These are phyloP conservation scores for Orbicella faveolata DNA, from an alignment of 64 coral and sea anemone genomes.

Conservation along the genomic window DNA sequence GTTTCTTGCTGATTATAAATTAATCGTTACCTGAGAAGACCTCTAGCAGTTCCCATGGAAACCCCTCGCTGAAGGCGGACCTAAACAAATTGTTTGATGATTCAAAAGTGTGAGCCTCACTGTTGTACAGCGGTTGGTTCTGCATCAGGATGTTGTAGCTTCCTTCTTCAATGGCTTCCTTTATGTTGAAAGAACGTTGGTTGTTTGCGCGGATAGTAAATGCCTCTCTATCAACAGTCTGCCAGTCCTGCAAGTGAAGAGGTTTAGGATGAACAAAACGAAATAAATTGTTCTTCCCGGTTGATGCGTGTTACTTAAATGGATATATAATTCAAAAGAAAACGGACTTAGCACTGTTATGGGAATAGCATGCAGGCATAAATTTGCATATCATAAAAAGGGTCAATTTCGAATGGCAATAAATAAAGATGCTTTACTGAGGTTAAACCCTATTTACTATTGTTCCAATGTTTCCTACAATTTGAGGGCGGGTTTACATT, in stretches of 20 bases:
- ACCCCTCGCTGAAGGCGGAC: slow-evolving; percentile 70
- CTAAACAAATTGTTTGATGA: slow-evolving; percentile 66
- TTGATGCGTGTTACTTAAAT: too few species aligned
- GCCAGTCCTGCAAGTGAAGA: slow-evolving; percentile 50
- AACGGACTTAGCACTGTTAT: too few species aligned
- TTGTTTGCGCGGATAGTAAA: slow-evolving; percentile 66
- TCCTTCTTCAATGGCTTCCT: slow-evolving; percentile 22
- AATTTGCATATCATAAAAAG: too few species aligned
- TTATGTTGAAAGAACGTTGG: slow-evolving; percentile 43
- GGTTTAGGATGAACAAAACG: background rate
- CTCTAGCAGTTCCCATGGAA: slow-evolving; percentile 90
- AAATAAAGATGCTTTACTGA: too few species aligned
- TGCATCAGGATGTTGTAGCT: slow-evolving; percentile 67
- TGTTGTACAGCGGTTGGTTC: slow-evolving; percentile 70
- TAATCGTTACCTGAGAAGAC: slow-evolving; percentile 59
- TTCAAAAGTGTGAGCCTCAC: slow-evolving; percentile 54
- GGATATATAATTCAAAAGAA: too few species aligned
- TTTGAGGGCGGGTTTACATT: too few species aligned
- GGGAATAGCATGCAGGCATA: too few species aligned
- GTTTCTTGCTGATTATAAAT: too few species aligned
- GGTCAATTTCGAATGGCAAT: too few species aligned
- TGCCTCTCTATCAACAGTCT: slow-evolving; percentile 49
- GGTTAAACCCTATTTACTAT: too few species aligned
- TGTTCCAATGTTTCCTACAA: too few species aligned
- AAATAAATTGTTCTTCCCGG: background rate